Evolutionary conservation across 2,888 invertebrate genomes (phyloP), one percentile per base, ranked within the genome.

Genomic region (Oxycera nigricornis): DNA sequence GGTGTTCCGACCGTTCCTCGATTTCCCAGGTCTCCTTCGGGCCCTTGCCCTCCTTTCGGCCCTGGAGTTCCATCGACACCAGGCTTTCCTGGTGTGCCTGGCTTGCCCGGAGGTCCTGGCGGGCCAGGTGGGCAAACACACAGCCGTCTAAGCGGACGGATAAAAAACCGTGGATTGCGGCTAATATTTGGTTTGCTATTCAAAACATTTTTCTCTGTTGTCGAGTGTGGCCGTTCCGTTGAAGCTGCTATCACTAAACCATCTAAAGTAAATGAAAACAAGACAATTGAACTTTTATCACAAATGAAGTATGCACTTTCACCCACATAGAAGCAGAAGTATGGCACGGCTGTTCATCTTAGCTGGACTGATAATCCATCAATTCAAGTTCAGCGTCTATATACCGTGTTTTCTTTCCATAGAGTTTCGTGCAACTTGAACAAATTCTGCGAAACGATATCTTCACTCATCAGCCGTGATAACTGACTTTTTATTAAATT

Each of bases 51-150:
- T 31, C 70, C 70, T 22, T 70, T 70, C 1, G n/a, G 6, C 20
- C 70, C 70, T 1, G 70, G 70, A 22, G 24, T 11, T 2, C 70
- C 70, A 31, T 70, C 35, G 2, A 11, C 22, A 3, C 70, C 70
- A 14, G 52, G 52, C 31, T 30, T 30, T 20, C 70, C 70, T 6
- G 24, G 52, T 7, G 2, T 2, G 24, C 70, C 70, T 11, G 52
- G 52, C 14, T 70, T 70, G 20, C 70, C 70, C 2, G 70, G 70
- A 14, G 52, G 70, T 6, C 70, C 70, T 11, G 70, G 70, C 22
- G 70, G 70, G 9, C 70, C 70, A 2, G 70, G 70, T 20, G 70
- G 70, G 14, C 70, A 70, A 20, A 55, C 31, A 55, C 70, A 70
- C 11, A 55, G 31, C 9, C 70, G 52, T 30, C 70, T 28, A 3